A percentile compares a stretch with the other conserved stretches of the same genome.
These are phyloP conservation scores for Cydia amplana DNA, from an alignment of 1,140 invertebrate genomes.

Conservation along the genomic window DNA sequence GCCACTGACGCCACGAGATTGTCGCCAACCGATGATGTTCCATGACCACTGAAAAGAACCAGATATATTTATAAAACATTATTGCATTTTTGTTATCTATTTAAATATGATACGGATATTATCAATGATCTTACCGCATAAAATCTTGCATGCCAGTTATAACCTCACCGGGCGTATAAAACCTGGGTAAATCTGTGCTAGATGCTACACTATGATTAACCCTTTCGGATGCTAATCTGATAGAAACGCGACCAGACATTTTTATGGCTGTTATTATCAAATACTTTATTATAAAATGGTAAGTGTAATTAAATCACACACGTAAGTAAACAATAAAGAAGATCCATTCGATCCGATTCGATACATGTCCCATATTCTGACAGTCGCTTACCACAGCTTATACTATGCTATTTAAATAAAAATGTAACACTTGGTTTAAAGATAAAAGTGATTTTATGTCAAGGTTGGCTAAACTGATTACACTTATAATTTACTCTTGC, in stretches of 20 bases:
- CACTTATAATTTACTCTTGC: not conserved
- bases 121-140: slow-evolving; percentile 84
- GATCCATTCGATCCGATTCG: too few species aligned
- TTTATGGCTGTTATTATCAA: slow-evolving; percentile 31
- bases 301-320: not conserved
- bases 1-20: slow-evolving; percentile 94
- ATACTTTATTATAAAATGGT: not conserved
- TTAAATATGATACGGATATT: slow-evolving; percentile 33
- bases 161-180: slow-evolving; percentile 93
- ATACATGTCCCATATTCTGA: too few species aligned
- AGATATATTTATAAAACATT: slow-evolving; percentile 21
- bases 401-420: not conserved
- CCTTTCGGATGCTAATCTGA: slow-evolving; percentile 79
- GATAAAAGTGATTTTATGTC: not conserved
- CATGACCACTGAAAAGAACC: slow-evolving; percentile 90
- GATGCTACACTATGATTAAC: slow-evolving; percentile 81
- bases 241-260: slow-evolving; percentile 79
- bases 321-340: not conserved
- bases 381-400: not conserved
- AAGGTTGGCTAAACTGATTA: not conserved
- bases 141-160: slow-evolving; percentile 91
- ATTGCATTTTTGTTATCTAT: too few species aligned
- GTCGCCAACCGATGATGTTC: slow-evolving; percentile 93
- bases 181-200: slow-evolving; percentile 80
- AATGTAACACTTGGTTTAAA: not conserved